Conservation (phyloP, 2,113 vertebrate species). For the Microtus pennsylvanicus region DNA sequence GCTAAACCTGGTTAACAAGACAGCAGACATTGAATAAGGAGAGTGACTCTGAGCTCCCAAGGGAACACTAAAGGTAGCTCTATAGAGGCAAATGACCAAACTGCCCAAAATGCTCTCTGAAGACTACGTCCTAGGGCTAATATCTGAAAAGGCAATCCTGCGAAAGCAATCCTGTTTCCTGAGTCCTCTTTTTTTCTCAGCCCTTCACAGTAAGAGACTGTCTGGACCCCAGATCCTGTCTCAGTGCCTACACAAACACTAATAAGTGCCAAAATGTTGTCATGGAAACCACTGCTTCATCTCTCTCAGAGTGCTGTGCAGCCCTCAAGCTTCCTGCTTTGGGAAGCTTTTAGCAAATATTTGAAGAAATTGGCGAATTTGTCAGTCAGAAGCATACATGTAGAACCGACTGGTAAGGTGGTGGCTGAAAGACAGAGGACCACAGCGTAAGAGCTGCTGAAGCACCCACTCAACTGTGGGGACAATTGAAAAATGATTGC, state of each 20-base stretch:
- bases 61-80: neutral
- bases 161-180: neutral
- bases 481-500: neutral
- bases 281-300: constrained; percentile 74
- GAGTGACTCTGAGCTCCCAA: neutral
- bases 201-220: constrained; percentile 22
- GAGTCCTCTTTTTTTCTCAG: constrained; percentile 5
- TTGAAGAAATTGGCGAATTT: constrained; percentile 72
- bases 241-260: constrained; percentile 65
- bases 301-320: constrained; percentile 57
- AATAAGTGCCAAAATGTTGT: constrained; percentile 72
- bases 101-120: neutral
- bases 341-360: constrained; percentile 75
- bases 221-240: constrained; percentile 50
- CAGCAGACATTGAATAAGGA: neutral
- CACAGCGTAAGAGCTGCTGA: neutral
- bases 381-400: neutral
- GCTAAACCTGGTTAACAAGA: neutral
- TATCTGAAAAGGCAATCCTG: constrained; percentile 7
- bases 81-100: constrained; percentile 14
- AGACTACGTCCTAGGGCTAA: neutral
- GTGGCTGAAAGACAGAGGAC: neutral
- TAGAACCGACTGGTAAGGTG: neutral
- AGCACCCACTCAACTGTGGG: neutral
- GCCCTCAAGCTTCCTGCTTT: constrained; percentile 47